Evolutionary conservation across 64 coral and sea anemone species (phyloP).

Genomic region (Actinia tenebrosa): DNA sequence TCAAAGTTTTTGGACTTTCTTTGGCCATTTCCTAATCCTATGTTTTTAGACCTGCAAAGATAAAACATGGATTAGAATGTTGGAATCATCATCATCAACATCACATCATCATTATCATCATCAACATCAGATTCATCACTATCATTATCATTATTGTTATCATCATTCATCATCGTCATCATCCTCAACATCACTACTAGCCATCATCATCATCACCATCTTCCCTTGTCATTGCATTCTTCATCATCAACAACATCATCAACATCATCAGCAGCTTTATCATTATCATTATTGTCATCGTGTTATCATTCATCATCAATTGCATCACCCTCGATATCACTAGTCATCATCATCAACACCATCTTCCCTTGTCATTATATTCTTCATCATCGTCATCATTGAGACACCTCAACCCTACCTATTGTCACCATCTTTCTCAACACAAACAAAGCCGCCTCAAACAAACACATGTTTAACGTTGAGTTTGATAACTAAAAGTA

Average conservation of each 20-base stretch:
- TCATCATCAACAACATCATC: too few relatives aligned
- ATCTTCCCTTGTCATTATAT: not conserved
- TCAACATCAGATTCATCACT: not conserved
- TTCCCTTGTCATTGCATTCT: too few relatives aligned
- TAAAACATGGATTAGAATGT: not conserved
- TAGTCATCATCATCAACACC: too few relatives aligned
- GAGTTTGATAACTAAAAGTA: not conserved
- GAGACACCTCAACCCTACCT: too few relatives aligned
- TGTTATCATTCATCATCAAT: too few relatives aligned
- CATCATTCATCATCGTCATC: not conserved
- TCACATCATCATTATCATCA: too few relatives aligned
- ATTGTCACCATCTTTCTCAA: not conserved
- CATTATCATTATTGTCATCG: not conserved
- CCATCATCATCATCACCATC: too few relatives aligned
- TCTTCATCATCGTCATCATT: not conserved
- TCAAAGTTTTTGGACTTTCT: conserved; percentile 94
- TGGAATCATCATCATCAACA: too few relatives aligned
- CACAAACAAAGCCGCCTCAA: not conserved
- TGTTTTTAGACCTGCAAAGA: conserved; percentile 75
- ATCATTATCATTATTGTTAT: not conserved
- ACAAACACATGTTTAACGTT: not conserved
- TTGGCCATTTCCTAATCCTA: conserved; percentile 96
- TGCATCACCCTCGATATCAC: too few relatives aligned
- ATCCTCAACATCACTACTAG: not conserved
- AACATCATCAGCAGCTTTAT: not conserved